These are phyloP conservation scores for Drosophila rufa DNA, from an alignment of 1,140 invertebrate species.

Conservation along the genomic window DNA sequence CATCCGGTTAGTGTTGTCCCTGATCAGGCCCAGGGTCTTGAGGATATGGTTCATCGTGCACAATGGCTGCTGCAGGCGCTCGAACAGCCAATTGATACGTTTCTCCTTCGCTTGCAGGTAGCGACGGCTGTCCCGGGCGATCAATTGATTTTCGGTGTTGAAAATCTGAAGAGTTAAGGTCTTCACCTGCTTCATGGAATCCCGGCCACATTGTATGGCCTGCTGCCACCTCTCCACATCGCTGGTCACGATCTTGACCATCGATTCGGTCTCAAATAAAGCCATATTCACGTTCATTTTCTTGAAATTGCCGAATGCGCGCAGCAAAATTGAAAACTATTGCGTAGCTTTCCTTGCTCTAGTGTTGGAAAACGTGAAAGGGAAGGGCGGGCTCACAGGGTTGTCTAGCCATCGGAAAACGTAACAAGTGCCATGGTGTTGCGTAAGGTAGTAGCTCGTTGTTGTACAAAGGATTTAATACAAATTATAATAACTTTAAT, in stretches of 20 bases:
- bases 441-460: neutral
- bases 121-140: neutral
- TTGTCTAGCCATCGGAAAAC: neutral
- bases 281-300: neutral
- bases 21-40: neutral
- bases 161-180: constrained; percentile 2
- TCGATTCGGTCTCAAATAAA: neutral
- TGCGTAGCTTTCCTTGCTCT: neutral
- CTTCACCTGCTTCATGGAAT: constrained; percentile 1
- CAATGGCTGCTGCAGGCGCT: neutral
- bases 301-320: neutral
- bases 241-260: constrained; percentile 3
- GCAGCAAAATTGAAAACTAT: neutral
- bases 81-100: neutral
- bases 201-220: neutral
- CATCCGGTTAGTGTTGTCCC: constrained; percentile 21
- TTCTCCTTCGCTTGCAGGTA: neutral
- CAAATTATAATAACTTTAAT: no score
- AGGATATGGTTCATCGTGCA: constrained; percentile 1
- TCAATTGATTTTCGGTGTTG: neutral
- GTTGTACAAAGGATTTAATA: neutral
- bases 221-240: constrained; percentile 15
- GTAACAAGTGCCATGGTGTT: no score
- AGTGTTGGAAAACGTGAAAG: constrained; percentile 2
- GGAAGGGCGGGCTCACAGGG: neutral